These are phyloP conservation scores for Helicoverpa assulta DNA, from an alignment of 2,888 invertebrate genomes.

Conservation along the genomic window DNA sequence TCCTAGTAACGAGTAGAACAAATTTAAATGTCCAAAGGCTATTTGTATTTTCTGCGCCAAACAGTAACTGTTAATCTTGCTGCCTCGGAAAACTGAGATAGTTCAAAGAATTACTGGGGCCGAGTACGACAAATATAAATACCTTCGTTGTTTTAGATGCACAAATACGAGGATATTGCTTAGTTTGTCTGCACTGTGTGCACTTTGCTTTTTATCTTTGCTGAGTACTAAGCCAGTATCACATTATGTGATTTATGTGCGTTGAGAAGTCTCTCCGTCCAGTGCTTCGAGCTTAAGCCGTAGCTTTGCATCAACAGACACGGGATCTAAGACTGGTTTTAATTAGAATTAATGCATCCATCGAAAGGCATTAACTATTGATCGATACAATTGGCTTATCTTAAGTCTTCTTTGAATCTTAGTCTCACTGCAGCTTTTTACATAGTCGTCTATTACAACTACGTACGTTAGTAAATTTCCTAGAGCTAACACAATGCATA, in stretches of 20 bases:
- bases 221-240: constrained; percentile 32
- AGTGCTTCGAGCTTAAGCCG: constrained; percentile 11
- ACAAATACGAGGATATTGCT: constrained; percentile 30
- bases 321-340: neutral
- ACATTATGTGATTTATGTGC: constrained; percentile 35
- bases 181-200: constrained; percentile 23
- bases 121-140: constrained; percentile 35
- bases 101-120: constrained; percentile 48
- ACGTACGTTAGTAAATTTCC: constrained; percentile 36
- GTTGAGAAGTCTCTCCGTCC: constrained; percentile 8
- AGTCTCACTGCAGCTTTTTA: neutral
- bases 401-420: neutral
- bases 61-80: constrained; percentile 62
- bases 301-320: constrained; percentile 5
- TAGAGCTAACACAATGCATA: constrained; percentile 36
- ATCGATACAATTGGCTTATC: neutral
- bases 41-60: constrained; percentile 65
- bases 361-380: neutral
- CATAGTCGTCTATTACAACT: neutral
- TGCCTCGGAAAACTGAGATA: constrained; percentile 58
- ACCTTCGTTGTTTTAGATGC: constrained; percentile 28
- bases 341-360: neutral
- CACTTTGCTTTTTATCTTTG: constrained; percentile 45
- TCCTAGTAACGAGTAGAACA: constrained; percentile 59
- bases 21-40: constrained; percentile 63